phyloP scores from a whole-genome alignment of 2,888 invertebrate species.

The Tillus elongatus region DNA sequence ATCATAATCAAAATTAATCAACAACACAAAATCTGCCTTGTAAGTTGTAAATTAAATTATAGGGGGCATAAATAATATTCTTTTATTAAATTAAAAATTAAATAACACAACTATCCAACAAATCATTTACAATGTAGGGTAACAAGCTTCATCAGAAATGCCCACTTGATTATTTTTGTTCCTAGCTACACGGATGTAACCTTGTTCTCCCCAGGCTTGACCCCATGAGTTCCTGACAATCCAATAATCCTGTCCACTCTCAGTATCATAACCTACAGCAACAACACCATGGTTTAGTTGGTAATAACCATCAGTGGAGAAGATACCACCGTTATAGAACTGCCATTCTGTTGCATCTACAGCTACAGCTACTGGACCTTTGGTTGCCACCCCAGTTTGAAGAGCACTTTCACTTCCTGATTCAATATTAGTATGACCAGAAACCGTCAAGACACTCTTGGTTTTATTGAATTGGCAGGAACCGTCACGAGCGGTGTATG shows the following conservation, averaged over 20 bases:
- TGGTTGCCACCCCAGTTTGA: slow-evolving; percentile 63
- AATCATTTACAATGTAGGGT: slow-evolving; percentile 70
- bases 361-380: slow-evolving; percentile 82
- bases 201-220: slow-evolving; percentile 30
- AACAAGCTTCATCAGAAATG: slow-evolving; percentile 68
- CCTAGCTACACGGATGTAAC: slow-evolving; percentile 28
- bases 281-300: slow-evolving; percentile 73
- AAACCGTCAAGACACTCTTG: slow-evolving; percentile 25
- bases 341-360: slow-evolving; percentile 76
- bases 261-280: slow-evolving; percentile 65
- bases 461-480: slow-evolving; percentile 16
- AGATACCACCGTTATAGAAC: slow-evolving; percentile 69
- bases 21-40: no score
- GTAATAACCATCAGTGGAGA: slow-evolving; percentile 54
- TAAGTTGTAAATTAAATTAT: no score
- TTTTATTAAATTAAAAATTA: no score
- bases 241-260: slow-evolving; percentile 52
- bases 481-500: slow-evolving; percentile 39
- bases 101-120: no score
- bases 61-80: no score
- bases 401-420: slow-evolving; percentile 61
- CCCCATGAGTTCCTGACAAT: slow-evolving; percentile 63
- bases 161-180: slow-evolving; percentile 65
- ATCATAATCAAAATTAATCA: no score
- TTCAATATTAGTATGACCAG: slow-evolving; percentile 64